Conservation (phyloP, 2,797 vertebrate species). For the Crypturellus tataupa region DNA sequence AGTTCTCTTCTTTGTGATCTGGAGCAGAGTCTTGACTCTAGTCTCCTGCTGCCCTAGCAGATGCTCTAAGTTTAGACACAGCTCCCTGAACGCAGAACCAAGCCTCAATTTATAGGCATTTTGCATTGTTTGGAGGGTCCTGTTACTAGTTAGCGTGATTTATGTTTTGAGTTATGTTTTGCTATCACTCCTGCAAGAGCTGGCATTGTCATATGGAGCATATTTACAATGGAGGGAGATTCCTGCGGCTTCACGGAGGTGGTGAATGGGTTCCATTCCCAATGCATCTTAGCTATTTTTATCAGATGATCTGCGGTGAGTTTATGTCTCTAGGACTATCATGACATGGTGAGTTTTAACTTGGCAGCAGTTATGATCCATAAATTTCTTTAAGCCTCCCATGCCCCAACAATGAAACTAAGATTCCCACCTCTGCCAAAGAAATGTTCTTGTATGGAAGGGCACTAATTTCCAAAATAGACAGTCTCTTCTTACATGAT, state of each 20-base stretch:
- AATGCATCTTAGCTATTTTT: slow-evolving; percentile 44
- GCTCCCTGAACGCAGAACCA: background rate
- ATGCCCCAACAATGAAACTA: background rate
- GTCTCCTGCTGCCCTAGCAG: background rate
- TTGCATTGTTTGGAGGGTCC: slow-evolving; percentile 32
- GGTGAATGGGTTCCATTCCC: slow-evolving; percentile 34
- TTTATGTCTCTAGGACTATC: slow-evolving; percentile 14
- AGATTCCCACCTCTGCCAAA: background rate
- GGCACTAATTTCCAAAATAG: background rate
- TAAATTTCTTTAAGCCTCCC: background rate
- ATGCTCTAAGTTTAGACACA: background rate
- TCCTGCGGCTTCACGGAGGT: slow-evolving; percentile 10
- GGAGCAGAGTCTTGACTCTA: background rate
- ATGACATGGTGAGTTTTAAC: background rate
- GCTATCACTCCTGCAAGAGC: background rate
- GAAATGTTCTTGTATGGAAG: background rate
- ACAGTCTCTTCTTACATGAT: background rate
- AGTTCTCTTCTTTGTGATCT: background rate
- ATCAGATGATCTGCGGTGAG: background rate
- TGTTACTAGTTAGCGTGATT: slow-evolving; percentile 49
- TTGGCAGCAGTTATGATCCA: accelerated
- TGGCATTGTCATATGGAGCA: background rate
- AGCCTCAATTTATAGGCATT: background rate
- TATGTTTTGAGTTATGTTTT: slow-evolving; percentile 57
- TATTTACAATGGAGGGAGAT: slow-evolving; percentile 44